Evolutionary conservation across 1,140 invertebrate genomes (phyloP).

Genomic region (Apolygus lucorum): DNA sequence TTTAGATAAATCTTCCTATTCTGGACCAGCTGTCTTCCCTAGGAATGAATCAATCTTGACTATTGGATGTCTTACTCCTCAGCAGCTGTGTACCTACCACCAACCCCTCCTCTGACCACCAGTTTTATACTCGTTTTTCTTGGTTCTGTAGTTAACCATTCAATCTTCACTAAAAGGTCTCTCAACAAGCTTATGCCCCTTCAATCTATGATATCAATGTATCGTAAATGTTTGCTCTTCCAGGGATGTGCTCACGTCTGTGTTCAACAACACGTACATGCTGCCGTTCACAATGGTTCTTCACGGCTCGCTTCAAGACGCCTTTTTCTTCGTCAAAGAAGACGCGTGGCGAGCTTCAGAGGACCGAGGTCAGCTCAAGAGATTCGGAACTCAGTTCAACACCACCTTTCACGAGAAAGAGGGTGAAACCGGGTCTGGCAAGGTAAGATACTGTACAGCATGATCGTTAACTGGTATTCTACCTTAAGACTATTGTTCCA

Average conservation of each 20-base stretch:
- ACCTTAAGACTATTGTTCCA: background rate
- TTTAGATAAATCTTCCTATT: too few relatives aligned
- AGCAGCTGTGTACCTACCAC: too few relatives aligned
- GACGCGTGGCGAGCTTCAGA: constrained; percentile 77
- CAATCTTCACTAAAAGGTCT: too few relatives aligned
- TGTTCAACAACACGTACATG: constrained; percentile 84
- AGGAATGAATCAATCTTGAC: too few relatives aligned
- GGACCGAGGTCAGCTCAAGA: constrained; percentile 78
- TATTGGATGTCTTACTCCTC: too few relatives aligned
- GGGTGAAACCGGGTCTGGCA: constrained; percentile 41
- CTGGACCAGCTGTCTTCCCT: too few relatives aligned
- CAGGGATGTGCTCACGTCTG: constrained; percentile 82
- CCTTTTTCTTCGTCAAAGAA: constrained; percentile 92
- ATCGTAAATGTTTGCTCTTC: background rate
- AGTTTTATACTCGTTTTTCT: too few relatives aligned
- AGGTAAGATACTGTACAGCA: constrained; percentile 30
- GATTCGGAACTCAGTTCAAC: constrained; percentile 82
- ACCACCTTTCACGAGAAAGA: constrained; percentile 84
- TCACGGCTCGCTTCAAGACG: constrained; percentile 79
- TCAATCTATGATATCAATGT: too few relatives aligned
- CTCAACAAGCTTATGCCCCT: too few relatives aligned
- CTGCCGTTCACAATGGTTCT: constrained; percentile 81
- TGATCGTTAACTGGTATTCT: background rate
- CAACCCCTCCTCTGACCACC: too few relatives aligned
- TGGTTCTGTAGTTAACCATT: too few relatives aligned